phyloP scores from a whole-genome alignment of 2,888 invertebrate genomes.

The Anticlea derivata region DNA sequence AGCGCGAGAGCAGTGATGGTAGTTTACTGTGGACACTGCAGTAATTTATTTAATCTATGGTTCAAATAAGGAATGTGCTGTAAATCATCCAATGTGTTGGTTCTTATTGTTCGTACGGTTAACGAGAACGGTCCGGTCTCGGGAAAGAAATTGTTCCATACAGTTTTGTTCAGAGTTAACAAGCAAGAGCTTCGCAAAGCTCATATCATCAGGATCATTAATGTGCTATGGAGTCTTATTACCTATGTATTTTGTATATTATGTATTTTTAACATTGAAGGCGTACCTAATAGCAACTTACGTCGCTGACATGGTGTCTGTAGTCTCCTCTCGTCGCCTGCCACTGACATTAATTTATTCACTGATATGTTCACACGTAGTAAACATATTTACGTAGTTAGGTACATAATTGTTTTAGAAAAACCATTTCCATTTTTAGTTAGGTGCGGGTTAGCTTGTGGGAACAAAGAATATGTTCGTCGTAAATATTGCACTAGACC shows the following conservation, averaged over 20 bases:
- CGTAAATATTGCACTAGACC: not conserved
- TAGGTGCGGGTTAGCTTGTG: conserved; percentile 3
- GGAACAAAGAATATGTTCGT: too few species aligned
- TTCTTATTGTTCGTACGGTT: conserved; percentile 15
- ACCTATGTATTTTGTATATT: too few species aligned
- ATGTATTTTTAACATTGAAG: too few species aligned
- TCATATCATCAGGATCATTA: too few species aligned
- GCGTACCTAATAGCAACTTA: too few species aligned
- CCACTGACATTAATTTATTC: conserved; percentile 42
- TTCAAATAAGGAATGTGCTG: conserved; percentile 63
- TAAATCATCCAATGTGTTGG: conserved; percentile 61
- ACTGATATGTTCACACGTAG: conserved; percentile 39
- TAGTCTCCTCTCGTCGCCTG: conserved; percentile 28
- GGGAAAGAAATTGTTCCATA: not conserved
- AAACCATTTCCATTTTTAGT: conserved; percentile 21
- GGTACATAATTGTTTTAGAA: conserved; percentile 12
- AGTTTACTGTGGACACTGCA: conserved; percentile 40
- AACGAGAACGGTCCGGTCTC: not conserved
- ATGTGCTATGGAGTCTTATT: too few species aligned
- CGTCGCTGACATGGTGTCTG: conserved; percentile 21
- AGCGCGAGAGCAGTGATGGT: conserved; percentile 54
- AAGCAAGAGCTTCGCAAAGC: too few species aligned
- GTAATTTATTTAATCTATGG: conserved; percentile 20
- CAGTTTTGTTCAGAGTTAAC: not conserved
- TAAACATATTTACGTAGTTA: conserved; percentile 24